Evolutionary conservation across 2,113 vertebrate species (phyloP), one percentile per base, ranked within the genome.

Genomic region (Hemicordylus capensis): DNA sequence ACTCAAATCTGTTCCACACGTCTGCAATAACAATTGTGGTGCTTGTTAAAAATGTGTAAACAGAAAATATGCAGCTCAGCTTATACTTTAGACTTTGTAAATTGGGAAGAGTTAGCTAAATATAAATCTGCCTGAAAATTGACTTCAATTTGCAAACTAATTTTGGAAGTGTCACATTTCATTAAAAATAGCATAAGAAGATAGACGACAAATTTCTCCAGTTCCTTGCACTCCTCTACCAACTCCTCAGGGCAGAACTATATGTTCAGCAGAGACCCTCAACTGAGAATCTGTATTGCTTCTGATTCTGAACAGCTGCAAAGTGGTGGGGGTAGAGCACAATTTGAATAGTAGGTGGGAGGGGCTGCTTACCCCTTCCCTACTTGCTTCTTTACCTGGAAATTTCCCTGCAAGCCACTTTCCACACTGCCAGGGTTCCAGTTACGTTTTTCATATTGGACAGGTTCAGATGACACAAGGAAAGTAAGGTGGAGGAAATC

Each of bases 41-140:
- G 9, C 46, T 93, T 87, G 34, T 91, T 94, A 92, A 93, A 69
- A 91, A 89, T 82, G 44, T 80, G 19, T 86, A 91, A 95, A 91
- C 26, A 90, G 39, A 88, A 92, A 28, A 0, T 72, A 89, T 85
- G 77, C 89, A 92, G 63, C 0, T 3, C 90, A 85, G 6, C 59
- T 91, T 93, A 66, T 39, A 89, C 81, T 94, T 92, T 89, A 69
- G 20, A 83, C 83, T 91, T 24, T 34, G 64, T 91, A 89, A 92
- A 90, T 91, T 95, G 90, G 66, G 93, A 84, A 37, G 6, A 83
- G 14, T 77, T 89, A 39, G 86, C 42, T 87, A 92, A 89, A 90
- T 82, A 73, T 86, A 89, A 89, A 91, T 85, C 59, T 87, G 6
- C 63, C 46, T 92, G 20, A 92, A 69, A 93, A 82, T 94, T 93